Conservation (phyloP, 35 echinoderm and acorn worm species). For the Holothuria glaberrima region DNA sequence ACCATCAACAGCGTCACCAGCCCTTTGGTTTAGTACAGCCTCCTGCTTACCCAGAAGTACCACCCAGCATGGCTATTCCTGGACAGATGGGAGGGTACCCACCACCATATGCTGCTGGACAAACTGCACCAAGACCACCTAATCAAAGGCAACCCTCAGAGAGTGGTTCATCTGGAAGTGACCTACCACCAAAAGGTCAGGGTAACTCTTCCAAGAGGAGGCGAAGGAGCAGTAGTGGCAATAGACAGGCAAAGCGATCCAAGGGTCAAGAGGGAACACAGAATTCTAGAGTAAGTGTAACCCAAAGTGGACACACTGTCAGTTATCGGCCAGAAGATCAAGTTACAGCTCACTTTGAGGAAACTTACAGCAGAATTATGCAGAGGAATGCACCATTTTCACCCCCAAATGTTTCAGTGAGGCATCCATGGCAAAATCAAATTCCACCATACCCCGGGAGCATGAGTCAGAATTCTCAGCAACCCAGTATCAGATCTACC, state of each 20-base stretch:
- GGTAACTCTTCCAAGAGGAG: neutral
- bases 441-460: neutral
- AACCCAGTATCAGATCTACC: neutral
- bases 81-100: no score
- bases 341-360: slow-evolving; percentile 18
- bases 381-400: neutral
- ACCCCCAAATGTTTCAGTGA: slow-evolving; percentile 4
- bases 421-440: slow-evolving; percentile 25
- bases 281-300: neutral
- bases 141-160: neutral
- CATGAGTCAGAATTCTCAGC: neutral
- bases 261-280: neutral
- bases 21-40: no score
- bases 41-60: no score
- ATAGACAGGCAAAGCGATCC: neutral
- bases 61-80: no score
- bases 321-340: slow-evolving; percentile 5
- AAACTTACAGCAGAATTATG: slow-evolving; percentile 13
- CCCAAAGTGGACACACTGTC: slow-evolving; percentile 6
- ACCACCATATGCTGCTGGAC: neutral
- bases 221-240: slow-evolving; percentile 26
- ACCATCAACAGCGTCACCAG: no score
- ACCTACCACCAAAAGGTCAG: neutral
- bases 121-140: neutral
- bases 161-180: neutral